Evolutionary conservation across 2,888 invertebrate species (phyloP).

Genomic region (Eristalis arbustorum): DNA sequence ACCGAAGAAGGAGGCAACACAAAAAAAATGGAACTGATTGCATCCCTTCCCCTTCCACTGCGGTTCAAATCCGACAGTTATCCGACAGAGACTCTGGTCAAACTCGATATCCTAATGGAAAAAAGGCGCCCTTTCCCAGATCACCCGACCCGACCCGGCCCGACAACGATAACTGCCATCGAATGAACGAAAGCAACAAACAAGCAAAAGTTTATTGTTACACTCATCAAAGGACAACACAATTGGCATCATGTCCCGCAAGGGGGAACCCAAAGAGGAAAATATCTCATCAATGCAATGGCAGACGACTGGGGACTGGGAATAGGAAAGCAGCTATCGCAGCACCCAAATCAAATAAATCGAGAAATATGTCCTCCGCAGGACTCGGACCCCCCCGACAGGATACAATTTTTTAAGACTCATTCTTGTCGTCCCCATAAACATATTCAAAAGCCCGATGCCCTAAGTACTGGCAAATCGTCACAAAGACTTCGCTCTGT

Average conservation of each 20-base stretch:
- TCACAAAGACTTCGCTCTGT: constrained; percentile 28
- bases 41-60: not conserved
- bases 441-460: constrained; percentile 43
- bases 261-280: not conserved
- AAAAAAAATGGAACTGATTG: not conserved
- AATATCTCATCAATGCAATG: not conserved
- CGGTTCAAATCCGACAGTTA: not conserved
- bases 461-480: constrained; percentile 38
- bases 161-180: not conserved
- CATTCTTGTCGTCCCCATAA: constrained; percentile 39
- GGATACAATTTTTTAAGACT: constrained; percentile 34
- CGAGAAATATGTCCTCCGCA: constrained; percentile 23
- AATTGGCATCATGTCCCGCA: not conserved
- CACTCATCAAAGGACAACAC: not conserved
- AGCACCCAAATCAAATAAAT: constrained; percentile 21
- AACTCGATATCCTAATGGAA: not conserved
- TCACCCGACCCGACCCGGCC: not conserved
- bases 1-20: not conserved
- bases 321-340: not conserved
- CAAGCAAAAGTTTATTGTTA: not conserved
- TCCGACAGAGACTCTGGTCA: not conserved
- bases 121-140: not conserved
- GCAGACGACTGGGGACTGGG: not conserved
- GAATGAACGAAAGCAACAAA: not conserved
- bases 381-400: not conserved